Evolutionary conservation across 2,797 vertebrate species (phyloP), one percentile per base, ranked within the genome.

Genomic region (Todus mexicanus): DNA sequence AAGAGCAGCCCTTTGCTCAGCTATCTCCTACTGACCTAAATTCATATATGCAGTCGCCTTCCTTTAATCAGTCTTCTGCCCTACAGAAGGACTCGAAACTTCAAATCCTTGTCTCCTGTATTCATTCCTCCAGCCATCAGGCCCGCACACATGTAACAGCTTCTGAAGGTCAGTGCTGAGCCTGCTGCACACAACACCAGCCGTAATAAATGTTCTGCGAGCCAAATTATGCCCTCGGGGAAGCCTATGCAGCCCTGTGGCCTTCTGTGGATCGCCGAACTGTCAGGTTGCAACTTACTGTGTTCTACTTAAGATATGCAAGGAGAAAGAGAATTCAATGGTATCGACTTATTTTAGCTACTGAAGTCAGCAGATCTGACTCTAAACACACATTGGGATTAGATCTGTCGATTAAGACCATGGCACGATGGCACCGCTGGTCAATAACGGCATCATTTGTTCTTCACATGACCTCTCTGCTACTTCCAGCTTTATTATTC

Each of bases 271-370:
- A 23, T 27, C 15, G 65, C 61, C 64, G 68, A 92, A 78, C 93
- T 94, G 94, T 51, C 90, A 84, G 90, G 50, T 77, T 89, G 60
- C 84, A 77, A 17, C 87, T 87, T 45, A n/a, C 87, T 35, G 31
- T 2, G 9, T 51, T 47, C 61, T 74, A 19, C 37, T 81, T 56
- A 77, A 89, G 90, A 77, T 48, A 90, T 45, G 74, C 91, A 90
- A 71, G 81, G 78, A 82, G 60, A 54, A 89, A 89, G 53, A 81
- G 75, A 96, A 92, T 93, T 94, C 94, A 63, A 95, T 90, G 68
- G 35, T 85, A 96, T 92, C 2, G 92, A 96, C 59, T 53, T 53
- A 45, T 42, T 59, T 22, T 38, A 92, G 93, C 84, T 69, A 45
- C 88, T 59, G 50, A 21, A 94, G 93, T 90, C 96, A 96, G 94